Conservation (phyloP, 2,888 invertebrate species). For the Heliothis peltigera region DNA sequence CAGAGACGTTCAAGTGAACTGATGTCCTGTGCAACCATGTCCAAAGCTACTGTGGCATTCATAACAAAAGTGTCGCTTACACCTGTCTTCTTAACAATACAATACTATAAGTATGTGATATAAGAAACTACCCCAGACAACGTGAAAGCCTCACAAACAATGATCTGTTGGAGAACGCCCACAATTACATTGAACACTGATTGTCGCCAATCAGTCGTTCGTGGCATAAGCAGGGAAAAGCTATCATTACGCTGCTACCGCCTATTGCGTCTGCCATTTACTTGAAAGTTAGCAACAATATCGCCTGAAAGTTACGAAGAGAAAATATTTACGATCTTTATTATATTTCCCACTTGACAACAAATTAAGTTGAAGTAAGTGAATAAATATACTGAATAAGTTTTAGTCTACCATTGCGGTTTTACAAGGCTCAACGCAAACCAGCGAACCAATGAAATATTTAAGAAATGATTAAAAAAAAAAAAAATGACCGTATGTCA, state of each 20-base stretch:
- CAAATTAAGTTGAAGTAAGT: no score
- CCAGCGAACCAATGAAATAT: no score
- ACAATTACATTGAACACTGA: constrained; percentile 12
- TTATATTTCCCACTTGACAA: constrained; percentile 4
- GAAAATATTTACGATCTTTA: constrained; percentile 19
- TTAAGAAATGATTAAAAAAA: no score
- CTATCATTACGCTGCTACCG: constrained; percentile 34
- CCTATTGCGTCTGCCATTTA: constrained; percentile 9
- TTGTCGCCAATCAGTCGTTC: constrained; percentile 43
- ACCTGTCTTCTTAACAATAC: no score
- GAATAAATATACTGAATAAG: no score
- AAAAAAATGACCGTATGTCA: no score
- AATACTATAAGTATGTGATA: background rate
- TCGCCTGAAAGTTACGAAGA: constrained; percentile 18
- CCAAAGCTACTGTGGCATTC: no score
- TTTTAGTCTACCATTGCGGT: no score
- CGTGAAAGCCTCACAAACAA: constrained; percentile 22
- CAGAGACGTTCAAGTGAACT: no score
- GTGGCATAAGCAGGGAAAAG: constrained; percentile 37
- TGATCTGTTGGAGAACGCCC: constrained; percentile 16
- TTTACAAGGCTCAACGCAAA: no score
- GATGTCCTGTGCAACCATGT: no score
- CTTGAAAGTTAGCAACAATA: constrained; percentile 25
- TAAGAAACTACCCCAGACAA: constrained; percentile 5
- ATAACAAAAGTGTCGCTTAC: no score